phyloP scores from a whole-genome alignment of 2,888 invertebrate genomes.

The Coleophora flavipennella region DNA sequence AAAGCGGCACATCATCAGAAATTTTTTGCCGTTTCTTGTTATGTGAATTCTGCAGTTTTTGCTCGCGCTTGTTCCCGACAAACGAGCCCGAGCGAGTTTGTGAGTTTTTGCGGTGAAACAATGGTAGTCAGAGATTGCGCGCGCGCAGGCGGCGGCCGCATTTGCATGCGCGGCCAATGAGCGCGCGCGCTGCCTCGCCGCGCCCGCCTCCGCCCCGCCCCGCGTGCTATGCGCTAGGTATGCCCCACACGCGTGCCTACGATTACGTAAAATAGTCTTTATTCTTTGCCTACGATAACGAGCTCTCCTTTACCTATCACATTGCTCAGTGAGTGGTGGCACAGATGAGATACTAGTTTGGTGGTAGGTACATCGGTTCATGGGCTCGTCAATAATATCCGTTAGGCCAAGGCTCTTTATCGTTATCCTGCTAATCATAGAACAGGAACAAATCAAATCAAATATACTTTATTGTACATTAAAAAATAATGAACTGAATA shows the following conservation, averaged over 20 bases:
- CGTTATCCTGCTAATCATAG: no score
- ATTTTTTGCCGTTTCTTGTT: slow-evolving; percentile 63
- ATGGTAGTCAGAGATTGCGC: slow-evolving; percentile 48
- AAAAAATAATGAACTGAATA: no score
- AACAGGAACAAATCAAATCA: no score
- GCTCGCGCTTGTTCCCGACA: slow-evolving; percentile 43
- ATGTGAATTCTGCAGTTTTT: slow-evolving; percentile 58
- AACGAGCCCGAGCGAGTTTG: slow-evolving; percentile 35
- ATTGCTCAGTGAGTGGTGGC: no score
- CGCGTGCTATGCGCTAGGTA: slow-evolving; percentile 9
- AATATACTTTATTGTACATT: no score
- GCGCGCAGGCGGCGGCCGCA: slow-evolving; percentile 42
- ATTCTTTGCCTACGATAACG: no score
- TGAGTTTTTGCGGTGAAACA: slow-evolving; percentile 44
- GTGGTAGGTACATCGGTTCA: no score
- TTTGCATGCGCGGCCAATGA: slow-evolving; percentile 53
- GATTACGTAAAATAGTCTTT: no score
- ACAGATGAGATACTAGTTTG: no score
- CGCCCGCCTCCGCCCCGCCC: slow-evolving; percentile 15
- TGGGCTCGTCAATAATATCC: no score
- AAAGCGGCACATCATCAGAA: slow-evolving; percentile 39
- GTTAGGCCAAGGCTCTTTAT: no score
- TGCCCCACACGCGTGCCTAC: neutral
- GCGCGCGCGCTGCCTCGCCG: slow-evolving; percentile 12
- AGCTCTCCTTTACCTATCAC: no score